Evolutionary conservation across 1,140 invertebrate species (phyloP), one percentile per base, ranked within the genome.

Genomic region (Fragariocoptes setiger): DNA sequence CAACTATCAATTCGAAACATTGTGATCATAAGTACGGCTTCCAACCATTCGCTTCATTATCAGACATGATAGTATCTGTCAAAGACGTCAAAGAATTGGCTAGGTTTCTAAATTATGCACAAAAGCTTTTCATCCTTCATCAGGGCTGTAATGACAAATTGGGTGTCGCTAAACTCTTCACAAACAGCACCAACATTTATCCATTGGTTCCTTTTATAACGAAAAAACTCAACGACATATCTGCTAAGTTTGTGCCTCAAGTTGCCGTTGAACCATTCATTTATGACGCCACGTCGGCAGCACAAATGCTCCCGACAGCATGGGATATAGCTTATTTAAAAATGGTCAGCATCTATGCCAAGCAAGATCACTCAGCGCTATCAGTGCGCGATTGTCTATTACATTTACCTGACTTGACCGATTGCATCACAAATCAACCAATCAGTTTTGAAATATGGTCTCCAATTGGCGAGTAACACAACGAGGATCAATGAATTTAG

Each of bases 1-100:
- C 82, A 54, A 82, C 90, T 57, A 86, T 92, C 45, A 94, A 90
- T 60, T 61, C 67, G 21, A 74, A 72, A 56, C 85, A 92, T 53
- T 85, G 80, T 63, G 80, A 85, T 42, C 20, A 37, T 46, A 71
- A 79, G 49, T 92, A 78, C 58, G 82, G 82, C 1, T 67, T 72
- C 36, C 76, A 83, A 45, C 64, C 69, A n/a, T 92, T 90, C 54
- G 77, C 74, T 1, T 66, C 66, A 35, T 76, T 80, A 53, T n/a
- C n/a, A n/a, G 83, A 94, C 60, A 60, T 86, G 20, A 76, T 90
- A 13, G 80, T 90, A 16, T 63, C 72, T 16, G 55, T 88, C 13
- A 65, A 66, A 18, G 83, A 94, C 57, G 76, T 80, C 39, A 67
- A 69, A 45, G 75, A 82, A 53, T 86, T 90, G 58, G 80, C 80